Base-by-base conservation (phyloP, 2,888 invertebrate genomes). In the Epinotia bilunana region DNA sequence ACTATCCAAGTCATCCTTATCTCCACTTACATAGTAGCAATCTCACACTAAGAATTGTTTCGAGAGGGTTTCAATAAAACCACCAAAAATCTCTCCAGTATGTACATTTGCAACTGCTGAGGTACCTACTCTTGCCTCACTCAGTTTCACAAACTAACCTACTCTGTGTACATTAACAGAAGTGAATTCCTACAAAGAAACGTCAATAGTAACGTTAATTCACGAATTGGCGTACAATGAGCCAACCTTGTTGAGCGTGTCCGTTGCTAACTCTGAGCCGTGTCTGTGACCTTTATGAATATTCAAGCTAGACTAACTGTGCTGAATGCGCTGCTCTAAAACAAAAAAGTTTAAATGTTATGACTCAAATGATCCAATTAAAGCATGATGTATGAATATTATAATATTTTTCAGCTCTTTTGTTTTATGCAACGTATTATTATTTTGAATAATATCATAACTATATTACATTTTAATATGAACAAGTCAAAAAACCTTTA, bases 281-380 rank as follows among this genome's bases (percentile, higher is more conserved):
- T 57, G 63, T 64, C 74, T 64, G 16, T 69, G 74, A 74, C 74
- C 74, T 70, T 74, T 74, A 70, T 74, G 74, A 53, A 64, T 74
- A 74, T 74, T 70, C 64, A 74, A 53, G 16, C 20, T 28, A 57
- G 61, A 73, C 55, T 68, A 67, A 67, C 67, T 68, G 55, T n/a
- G 53, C 61, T 73, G 39, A 67, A 53, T 46, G 4, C 53, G 3
- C 33, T 39, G 13, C 11, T 28, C 49, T 13, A 20, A 28, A 28
- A 70, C 55, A 46, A 65, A 53, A 49, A 64, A 20, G 7, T 23
- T 6, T 16, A 23, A 23, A 49, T 20, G 6, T 2, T 6, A 49
- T 11, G 1, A 4, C 11, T 13, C n/a, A n/a, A 23, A 18, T 33
- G 33, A 33, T 53, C 49, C 23, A 49, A 65, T 65, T 33, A 18